Conservation (phyloP, 1,140 invertebrate genomes). For the Ptiloglossa arizonensis region DNA sequence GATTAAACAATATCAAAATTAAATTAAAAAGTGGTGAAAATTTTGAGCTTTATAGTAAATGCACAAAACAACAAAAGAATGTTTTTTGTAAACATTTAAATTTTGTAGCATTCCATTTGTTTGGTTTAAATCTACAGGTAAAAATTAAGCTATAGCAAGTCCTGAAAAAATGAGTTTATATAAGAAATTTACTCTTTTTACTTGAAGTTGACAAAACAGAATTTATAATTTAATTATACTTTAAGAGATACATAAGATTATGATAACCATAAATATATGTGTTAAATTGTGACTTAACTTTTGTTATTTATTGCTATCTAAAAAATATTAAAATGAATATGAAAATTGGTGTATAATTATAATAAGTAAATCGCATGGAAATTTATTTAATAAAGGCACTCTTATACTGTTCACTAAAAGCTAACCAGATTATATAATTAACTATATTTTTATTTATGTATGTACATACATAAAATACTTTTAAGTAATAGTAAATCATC, state of each 20-base stretch:
- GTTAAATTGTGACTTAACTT: too few species aligned
- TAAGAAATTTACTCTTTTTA: too few species aligned
- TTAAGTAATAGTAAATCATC: constrained; percentile 49
- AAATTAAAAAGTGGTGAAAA: constrained; percentile 2
- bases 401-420: constrained; percentile 48
- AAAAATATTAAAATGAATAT: constrained; percentile 16
- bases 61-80: neutral
- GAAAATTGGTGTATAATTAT: constrained; percentile 10
- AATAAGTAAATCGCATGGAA: constrained; percentile 40
- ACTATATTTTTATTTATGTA: constrained; percentile 31
- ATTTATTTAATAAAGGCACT: constrained; percentile 64
- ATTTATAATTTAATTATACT: too few species aligned
- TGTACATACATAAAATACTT: constrained; percentile 32
- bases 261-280: too few species aligned
- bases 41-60: constrained; percentile 16
- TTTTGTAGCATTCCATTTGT: too few species aligned
- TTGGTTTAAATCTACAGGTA: too few species aligned
- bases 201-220: too few species aligned
- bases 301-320: constrained; percentile 11
- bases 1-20: constrained; percentile 72
- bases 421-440: constrained; percentile 39
- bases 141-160: too few species aligned
- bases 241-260: too few species aligned
- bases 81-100: too few species aligned
- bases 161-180: too few species aligned